Evolutionary conservation across 1,140 invertebrate species (phyloP), one percentile per base, ranked within the genome.

Genomic region (Zaprionus kolodkinae): DNA sequence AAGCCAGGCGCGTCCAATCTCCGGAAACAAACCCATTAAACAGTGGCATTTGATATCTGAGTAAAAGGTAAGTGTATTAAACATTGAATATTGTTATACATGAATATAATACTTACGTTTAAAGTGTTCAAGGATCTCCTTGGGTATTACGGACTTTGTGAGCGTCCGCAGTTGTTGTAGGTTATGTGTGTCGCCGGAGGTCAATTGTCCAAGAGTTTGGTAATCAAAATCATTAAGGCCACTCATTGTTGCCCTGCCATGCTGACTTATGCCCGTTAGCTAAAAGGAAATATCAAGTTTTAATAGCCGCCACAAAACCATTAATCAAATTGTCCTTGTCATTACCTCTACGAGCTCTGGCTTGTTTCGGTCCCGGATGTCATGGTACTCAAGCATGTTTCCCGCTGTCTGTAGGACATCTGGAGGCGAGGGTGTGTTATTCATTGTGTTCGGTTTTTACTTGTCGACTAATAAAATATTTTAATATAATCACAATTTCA

Each of bases 1-100:
- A 17, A 99, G 93, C 98, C 98, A 99, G 0, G 98, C 98, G 91
- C 99, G 94, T 30, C 96, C 96, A 78, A 99, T 99, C 92, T 99
- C 98, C 66, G 98, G 96, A 94, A 99, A 99, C 6, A 99, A 93
- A 6, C 99, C 99, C 97, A 99, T 99, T 93, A 97, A 95, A 92
- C 97, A 99, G 91, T 98, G 97, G 81, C 96, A 98, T 93, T 98
- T 97, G 94, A 98, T 96, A 94, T 97, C 97, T 97, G 86, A 71
- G 65, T 40, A 62, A 43, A 69, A 62, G 6, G 27, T 3, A 5
- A 30, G 27, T n/a, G 48, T 54, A 7, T 33, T 10, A 38, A 57
- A 38, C 50, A 43, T 38, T 61, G 4, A 10, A 48, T 17, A 9
- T 30, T 30, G 27, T 30, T 30, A 50, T 11, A 7, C 36, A 69